phyloP scores from a whole-genome alignment of 2,888 invertebrate genomes.

The Stenodera caucasica region DNA sequence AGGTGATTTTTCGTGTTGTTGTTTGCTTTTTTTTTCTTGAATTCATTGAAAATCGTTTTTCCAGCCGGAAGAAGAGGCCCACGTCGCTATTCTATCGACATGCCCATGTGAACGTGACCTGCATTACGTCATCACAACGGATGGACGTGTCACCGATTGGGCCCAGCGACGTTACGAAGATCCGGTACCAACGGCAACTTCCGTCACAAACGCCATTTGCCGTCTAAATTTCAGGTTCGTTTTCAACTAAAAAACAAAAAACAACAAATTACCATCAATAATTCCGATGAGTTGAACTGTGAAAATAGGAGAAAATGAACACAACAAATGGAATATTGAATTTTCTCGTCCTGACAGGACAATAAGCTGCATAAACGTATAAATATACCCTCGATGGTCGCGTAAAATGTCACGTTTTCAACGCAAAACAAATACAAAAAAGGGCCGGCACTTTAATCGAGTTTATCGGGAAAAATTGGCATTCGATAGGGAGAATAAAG shows the following conservation, averaged over 20 bases:
- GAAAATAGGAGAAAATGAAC: neutral
- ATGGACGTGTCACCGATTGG: conserved; percentile 68
- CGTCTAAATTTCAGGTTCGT: conserved; percentile 59
- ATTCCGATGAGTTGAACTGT: neutral
- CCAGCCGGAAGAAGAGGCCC: conserved; percentile 67
- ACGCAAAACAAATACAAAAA: too few species aligned
- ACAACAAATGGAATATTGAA: conserved; percentile 9
- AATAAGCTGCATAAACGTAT: conserved; percentile 1
- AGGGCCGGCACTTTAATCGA: neutral
- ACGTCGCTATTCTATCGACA: conserved; percentile 66
- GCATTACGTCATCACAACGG: conserved; percentile 67
- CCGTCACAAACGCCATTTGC: conserved; percentile 58
- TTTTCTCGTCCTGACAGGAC: neutral
- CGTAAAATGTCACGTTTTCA: neutral
- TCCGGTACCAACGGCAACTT: conserved; percentile 41
- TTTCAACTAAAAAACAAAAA: neutral
- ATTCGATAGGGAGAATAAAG: neutral
- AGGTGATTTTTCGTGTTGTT: conserved; percentile 54
- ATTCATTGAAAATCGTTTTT: too few species aligned
- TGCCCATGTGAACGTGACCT: conserved; percentile 67
- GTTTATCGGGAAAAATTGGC: neutral
- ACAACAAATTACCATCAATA: neutral
- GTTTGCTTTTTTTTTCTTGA: neutral
- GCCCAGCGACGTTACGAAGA: conserved; percentile 60
- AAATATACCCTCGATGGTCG: neutral